phyloP scores from a whole-genome alignment of 2,888 invertebrate species.

The Pollenia angustigena region DNA sequence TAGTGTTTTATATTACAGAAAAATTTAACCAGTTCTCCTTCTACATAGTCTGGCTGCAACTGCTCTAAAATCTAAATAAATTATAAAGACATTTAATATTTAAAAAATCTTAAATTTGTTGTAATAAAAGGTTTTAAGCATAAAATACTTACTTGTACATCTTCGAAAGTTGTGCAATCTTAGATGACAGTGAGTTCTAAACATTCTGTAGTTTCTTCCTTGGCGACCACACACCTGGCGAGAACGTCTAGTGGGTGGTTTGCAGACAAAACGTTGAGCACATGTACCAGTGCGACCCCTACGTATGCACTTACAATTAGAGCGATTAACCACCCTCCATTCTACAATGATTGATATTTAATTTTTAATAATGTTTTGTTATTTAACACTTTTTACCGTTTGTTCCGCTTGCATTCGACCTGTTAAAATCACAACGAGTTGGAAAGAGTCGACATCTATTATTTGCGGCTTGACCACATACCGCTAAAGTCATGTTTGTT shows the following conservation, averaged over 20 bases:
- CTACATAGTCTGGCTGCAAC: slow-evolving; percentile 16
- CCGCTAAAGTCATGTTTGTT: background rate
- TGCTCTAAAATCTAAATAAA: slow-evolving; percentile 18
- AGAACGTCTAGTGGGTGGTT: background rate
- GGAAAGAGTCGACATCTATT: slow-evolving; percentile 48
- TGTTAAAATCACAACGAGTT: slow-evolving; percentile 43
- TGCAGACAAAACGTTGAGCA: slow-evolving; percentile 13
- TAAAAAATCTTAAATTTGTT: background rate
- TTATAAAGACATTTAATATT: background rate
- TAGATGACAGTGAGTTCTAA: slow-evolving; percentile 48
- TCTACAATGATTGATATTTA: slow-evolving; percentile 6
- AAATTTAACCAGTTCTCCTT: background rate
- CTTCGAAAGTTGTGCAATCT: slow-evolving; percentile 14
- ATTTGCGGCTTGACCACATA: slow-evolving; percentile 20
- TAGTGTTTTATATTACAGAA: background rate
- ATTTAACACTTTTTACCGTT: background rate
- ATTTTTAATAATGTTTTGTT: background rate
- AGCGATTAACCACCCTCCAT: slow-evolving; percentile 16
- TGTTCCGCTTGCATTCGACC: slow-evolving; percentile 7
- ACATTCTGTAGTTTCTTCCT: background rate
- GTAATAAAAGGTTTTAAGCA: background rate
- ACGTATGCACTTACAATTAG: slow-evolving; percentile 35
- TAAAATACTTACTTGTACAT: slow-evolving; percentile 51
- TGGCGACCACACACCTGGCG: slow-evolving; percentile 36
- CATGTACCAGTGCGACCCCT: slow-evolving; percentile 17